Evolutionary conservation across 2,888 invertebrate genomes (phyloP).

Genomic region (Strigamia crassipes): DNA sequence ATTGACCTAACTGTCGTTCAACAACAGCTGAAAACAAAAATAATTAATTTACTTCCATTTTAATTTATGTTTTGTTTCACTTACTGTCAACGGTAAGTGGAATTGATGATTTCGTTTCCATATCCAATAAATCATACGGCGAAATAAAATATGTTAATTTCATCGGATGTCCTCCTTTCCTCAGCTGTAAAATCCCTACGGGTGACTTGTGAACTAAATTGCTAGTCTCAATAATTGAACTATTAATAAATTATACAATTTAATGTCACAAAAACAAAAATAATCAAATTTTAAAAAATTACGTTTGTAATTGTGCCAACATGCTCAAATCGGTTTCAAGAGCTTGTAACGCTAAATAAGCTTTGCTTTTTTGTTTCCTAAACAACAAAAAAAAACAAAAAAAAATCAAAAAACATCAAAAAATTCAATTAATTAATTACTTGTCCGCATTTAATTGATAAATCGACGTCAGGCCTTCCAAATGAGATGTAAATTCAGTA

Average conservation of each 20-base stretch:
- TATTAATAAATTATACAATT: constrained; percentile 53
- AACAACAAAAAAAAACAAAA: constrained; percentile 12
- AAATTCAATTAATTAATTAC: constrained; percentile 54
- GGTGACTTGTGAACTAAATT: constrained; percentile 85
- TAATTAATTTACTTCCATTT: neutral
- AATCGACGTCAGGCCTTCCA: constrained; percentile 87
- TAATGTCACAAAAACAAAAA: neutral
- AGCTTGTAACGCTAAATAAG: constrained; percentile 87
- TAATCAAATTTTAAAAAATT: constrained; percentile 47
- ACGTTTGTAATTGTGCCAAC: constrained; percentile 69
- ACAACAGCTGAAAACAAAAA: constrained; percentile 59
- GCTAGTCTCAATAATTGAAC: constrained; percentile 70
- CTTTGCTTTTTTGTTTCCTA: constrained; percentile 85
- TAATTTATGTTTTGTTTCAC: neutral
- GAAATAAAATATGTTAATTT: constrained; percentile 91
- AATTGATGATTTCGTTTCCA: constrained; percentile 72
- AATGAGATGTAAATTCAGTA: constrained; percentile 85
- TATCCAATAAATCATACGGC: constrained; percentile 85
- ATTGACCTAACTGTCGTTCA: constrained; percentile 76
- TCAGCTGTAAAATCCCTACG: constrained; percentile 80
- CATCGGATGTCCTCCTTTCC: constrained; percentile 89
- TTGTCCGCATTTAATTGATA: constrained; percentile 94
- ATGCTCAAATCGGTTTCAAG: constrained; percentile 86
- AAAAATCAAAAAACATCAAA: neutral
- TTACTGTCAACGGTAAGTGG: constrained; percentile 73